phyloP scores from a whole-genome alignment of 2,113 vertebrate species.

The Euleptes europaea region DNA sequence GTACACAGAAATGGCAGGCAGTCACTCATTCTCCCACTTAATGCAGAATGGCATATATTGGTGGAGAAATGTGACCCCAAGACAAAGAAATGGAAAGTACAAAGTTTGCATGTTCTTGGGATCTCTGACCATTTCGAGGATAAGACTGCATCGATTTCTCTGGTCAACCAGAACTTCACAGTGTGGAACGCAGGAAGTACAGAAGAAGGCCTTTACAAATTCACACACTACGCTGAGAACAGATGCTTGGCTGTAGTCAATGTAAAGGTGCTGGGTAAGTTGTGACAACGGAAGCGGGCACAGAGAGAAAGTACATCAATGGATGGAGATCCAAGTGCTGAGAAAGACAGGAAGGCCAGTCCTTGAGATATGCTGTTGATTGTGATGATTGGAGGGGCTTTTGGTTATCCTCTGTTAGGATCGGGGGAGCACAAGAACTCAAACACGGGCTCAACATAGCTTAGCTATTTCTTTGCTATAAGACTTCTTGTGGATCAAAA shows the following conservation, averaged over 20 bases:
- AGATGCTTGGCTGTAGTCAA: neutral
- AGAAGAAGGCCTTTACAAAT: neutral
- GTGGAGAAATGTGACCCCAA: neutral
- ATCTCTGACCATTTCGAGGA: fast-evolving
- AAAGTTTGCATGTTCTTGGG: fast-evolving
- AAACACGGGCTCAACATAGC: too few relatives aligned
- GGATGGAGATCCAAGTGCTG: too few relatives aligned
- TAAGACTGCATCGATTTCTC: neutral
- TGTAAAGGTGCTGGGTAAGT: neutral
- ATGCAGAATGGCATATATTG: neutral
- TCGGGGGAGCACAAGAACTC: too few relatives aligned
- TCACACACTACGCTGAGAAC: fast-evolving
- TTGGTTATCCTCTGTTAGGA: too few relatives aligned
- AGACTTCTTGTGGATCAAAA: too few relatives aligned
- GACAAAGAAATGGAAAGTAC: too few relatives aligned
- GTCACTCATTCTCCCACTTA: neutral
- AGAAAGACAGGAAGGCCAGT: too few relatives aligned
- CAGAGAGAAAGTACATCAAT: too few relatives aligned
- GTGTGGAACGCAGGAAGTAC: neutral
- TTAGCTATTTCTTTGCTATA: too few relatives aligned
- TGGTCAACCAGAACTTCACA: neutral
- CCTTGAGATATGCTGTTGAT: too few relatives aligned
- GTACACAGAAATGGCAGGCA: neutral
- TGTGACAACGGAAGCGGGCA: neutral
- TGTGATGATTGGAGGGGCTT: too few relatives aligned